Conservation (phyloP, 2,888 invertebrate genomes). For the Lithophane semibrunnea region DNA sequence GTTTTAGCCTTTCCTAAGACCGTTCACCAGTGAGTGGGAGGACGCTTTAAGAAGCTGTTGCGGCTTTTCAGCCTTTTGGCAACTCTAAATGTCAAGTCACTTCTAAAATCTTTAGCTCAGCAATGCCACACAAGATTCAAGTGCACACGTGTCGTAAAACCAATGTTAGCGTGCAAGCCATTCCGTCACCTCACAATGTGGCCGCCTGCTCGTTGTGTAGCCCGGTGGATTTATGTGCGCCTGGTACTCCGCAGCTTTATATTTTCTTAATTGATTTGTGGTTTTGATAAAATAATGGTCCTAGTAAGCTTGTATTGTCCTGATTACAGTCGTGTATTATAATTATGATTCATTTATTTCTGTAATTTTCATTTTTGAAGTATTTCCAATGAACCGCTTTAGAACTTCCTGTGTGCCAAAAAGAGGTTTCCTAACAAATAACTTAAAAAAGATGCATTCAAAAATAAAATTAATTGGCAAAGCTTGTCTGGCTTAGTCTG, state of each 20-base stretch:
- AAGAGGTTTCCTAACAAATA: neutral
- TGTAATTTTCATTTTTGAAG: neutral
- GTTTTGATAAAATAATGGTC: conserved; percentile 3
- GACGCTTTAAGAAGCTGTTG: too few relatives aligned
- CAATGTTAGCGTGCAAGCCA: conserved; percentile 74
- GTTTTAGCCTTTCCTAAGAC: too few relatives aligned
- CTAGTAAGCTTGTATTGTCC: neutral
- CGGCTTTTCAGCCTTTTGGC: too few relatives aligned
- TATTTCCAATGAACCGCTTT: too few relatives aligned
- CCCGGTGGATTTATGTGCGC: conserved; percentile 50
- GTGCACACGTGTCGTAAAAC: conserved; percentile 80
- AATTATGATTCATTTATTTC: neutral
- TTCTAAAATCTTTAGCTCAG: conserved; percentile 65
- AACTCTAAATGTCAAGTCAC: conserved; percentile 28
- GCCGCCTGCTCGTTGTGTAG: conserved; percentile 41
- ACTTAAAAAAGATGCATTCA: neutral
- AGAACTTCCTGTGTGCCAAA: neutral
- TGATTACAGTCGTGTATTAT: neutral
- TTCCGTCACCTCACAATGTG: conserved; percentile 63
- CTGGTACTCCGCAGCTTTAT: conserved; percentile 36
- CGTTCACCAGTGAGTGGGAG: too few relatives aligned
- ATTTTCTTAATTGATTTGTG: conserved; percentile 50
- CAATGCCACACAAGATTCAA: conserved; percentile 76
- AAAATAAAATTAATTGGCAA: neutral
- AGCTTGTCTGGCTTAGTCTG: neutral